These are phyloP conservation scores for Aphelenchoides besseyi DNA, from an alignment of 1,140 invertebrate genomes.

Conservation along the genomic window DNA sequence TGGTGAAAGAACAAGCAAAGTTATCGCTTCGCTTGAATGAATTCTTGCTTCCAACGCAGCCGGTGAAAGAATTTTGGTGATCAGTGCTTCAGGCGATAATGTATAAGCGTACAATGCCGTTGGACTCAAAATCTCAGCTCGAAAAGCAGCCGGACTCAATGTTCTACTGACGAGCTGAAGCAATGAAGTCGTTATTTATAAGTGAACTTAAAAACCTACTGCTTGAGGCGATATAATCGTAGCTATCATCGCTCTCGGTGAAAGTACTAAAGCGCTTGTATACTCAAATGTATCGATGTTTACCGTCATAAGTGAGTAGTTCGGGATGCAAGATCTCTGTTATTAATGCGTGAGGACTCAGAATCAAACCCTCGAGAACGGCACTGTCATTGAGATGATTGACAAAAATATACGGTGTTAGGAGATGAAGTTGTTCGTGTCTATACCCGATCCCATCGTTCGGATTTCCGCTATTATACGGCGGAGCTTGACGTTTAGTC, in stretches of 20 bases:
- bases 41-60: neutral
- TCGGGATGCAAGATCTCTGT: neutral
- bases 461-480: neutral
- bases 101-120: neutral
- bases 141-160: neutral
- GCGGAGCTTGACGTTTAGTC: neutral
- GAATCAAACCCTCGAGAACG: neutral
- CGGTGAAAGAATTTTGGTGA: neutral
- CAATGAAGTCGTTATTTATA: neutral
- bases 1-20: neutral
- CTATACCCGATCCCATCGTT: neutral
- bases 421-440: neutral
- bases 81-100: neutral
- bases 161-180: neutral
- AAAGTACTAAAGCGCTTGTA: too few relatives aligned
- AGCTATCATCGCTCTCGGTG: too few relatives aligned
- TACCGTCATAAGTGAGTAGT: too few relatives aligned
- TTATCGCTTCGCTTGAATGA: neutral
- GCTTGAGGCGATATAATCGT: too few relatives aligned
- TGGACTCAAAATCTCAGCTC: constrained; percentile 8
- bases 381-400: neutral
- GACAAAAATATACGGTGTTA: neutral
- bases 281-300: too few relatives aligned
- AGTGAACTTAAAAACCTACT: neutral
- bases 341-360: neutral